Base-by-base conservation (phyloP, 2,888 invertebrate genomes). In the Dastarcus helophoroides region DNA sequence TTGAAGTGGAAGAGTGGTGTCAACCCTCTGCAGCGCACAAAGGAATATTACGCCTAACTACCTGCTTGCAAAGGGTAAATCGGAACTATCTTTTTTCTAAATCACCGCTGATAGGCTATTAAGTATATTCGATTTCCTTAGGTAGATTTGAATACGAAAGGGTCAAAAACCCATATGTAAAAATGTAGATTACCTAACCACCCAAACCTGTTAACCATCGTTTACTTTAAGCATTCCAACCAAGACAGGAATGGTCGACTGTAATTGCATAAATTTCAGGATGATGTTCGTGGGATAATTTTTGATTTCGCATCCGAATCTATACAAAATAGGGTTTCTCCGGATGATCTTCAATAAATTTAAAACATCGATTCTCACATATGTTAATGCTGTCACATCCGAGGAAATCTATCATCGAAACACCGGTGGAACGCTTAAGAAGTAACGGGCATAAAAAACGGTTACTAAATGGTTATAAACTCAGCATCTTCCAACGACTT, bases 51-150 rank as follows among this genome's bases (percentile, higher is more conserved):
- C n/a, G n/a, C n/a, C n/a, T n/a, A n/a, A n/a, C 31, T 35, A 35
- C 35, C 35, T 35, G 35, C 31, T 30, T 27, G 26, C 26, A 33
- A 30, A 26, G 33, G 33, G 24, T 30, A 27, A 22, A n/a, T n/a
- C n/a, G n/a, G 37, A 40, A 38, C 35, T 36, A 37, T 37, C 41
- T 48, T 46, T 43, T 43, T 46, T 44, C 43, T 35, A 45, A 53
- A 54, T 53, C 53, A 50, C 42, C 46, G 48, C 48, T 51, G 58
- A 60, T 60, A 53, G 57, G 51, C 60, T 58, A 61, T 61, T 62
- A 60, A 57, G 51, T 54, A 58, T 55, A 59, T 60, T 60, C 59
- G 58, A 60, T 60, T 59, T 51, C 56, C 53, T 44, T 33, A 41
- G 46, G 42, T 47, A 40, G 50, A 60, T 60, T 60, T 59, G 58